Conservation (phyloP, 2,888 invertebrate genomes). For the Tenodera sinensis region DNA sequence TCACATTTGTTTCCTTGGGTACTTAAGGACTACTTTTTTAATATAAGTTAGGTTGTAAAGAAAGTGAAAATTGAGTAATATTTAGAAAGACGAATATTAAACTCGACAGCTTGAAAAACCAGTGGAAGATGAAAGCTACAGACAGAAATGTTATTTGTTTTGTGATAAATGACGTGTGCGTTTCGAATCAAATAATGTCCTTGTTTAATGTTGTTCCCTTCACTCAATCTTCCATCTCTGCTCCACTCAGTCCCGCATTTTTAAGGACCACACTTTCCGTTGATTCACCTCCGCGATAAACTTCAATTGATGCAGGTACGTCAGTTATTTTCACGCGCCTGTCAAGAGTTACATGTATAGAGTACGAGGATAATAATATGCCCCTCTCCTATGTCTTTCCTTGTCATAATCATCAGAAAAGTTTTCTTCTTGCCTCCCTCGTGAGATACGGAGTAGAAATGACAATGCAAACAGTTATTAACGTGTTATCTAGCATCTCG, state of each 20-base stretch:
- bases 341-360: not conserved
- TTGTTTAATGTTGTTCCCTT: not conserved
- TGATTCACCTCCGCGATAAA: not conserved
- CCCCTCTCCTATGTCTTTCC: constrained; percentile 4
- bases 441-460: constrained; percentile 12
- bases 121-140: too few relatives aligned
- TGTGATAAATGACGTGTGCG: not conserved
- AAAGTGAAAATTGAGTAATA: too few relatives aligned
- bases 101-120: too few relatives aligned
- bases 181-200: not conserved
- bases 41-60: too few relatives aligned
- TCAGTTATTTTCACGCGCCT: not conserved
- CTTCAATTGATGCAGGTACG: not conserved
- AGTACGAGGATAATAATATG: not conserved
- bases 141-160: not conserved
- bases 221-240: not conserved
- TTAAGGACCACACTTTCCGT: not conserved
- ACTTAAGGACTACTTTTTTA: too few relatives aligned
- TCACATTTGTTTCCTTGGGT: too few relatives aligned
- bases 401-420: constrained; percentile 18
- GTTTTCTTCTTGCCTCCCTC: not conserved
- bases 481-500: constrained; percentile 22
- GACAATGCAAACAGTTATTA: constrained; percentile 27
- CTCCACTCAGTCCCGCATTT: not conserved
- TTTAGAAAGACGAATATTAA: too few relatives aligned